Conservation (phyloP, 2,797 vertebrate species). For the Monodelphis domestica region DNA sequence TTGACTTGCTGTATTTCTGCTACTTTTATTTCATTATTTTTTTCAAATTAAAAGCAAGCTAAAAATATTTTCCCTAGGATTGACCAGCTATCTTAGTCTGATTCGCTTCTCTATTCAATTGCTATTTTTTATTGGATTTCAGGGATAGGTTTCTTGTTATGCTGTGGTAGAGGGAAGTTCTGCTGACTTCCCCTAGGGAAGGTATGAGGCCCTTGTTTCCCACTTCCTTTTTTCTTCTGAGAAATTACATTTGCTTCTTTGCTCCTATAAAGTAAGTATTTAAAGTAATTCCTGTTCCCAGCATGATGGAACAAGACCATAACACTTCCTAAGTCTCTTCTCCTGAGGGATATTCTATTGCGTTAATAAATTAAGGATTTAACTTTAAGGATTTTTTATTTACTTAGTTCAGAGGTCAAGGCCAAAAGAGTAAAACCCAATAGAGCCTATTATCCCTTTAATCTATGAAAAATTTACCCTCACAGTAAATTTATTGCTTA, state of each 20-base stretch:
- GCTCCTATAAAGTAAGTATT: constrained; percentile 65
- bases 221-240: constrained; percentile 39
- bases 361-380: constrained; percentile 70
- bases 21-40: background rate
- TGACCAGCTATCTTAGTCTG: background rate
- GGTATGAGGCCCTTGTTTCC: background rate
- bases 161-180: background rate
- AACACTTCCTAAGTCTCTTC: constrained; percentile 51
- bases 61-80: background rate
- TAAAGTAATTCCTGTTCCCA: constrained; percentile 69
- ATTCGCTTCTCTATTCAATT: background rate
- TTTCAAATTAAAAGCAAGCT: constrained; percentile 47
- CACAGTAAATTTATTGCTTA: constrained; percentile 2
- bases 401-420: constrained; percentile 60
- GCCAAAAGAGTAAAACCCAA: constrained; percentile 56
- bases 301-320: constrained; percentile 73
- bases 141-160: background rate
- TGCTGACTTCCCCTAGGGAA: constrained; percentile 3
- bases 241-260: constrained; percentile 64
- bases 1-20: background rate
- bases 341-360: constrained; percentile 52
- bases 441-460: constrained; percentile 26
- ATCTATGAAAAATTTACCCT: constrained; percentile 42
- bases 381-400: constrained; percentile 61
- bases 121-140: background rate